Base-by-base conservation (phyloP, 1,140 invertebrate genomes). In the Aphelinus atriplicis region DNA sequence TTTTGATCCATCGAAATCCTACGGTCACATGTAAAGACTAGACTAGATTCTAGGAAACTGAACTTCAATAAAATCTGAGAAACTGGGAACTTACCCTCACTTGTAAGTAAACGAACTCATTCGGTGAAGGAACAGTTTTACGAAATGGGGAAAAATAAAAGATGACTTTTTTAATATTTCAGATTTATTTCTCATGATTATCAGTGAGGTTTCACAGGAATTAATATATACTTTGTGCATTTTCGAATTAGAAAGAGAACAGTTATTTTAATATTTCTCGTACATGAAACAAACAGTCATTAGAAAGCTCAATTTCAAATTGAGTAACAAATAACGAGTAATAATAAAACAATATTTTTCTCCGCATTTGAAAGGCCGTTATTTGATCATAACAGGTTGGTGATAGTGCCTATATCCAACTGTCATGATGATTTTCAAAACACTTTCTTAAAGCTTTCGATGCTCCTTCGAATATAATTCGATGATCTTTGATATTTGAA, bases 311-410 rank as follows among this genome's bases (percentile, higher is more conserved):
- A 75, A 75, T 70, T 43, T 56, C 5, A 51, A n/a, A 75, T 70
- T 70, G 67, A 75, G 61, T 75, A 75, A 75, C 67, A 69, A 70
- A 75, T 75, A 75, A 75, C 67, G 62, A 75, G 67, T 55, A 48
- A 57, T 65, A 73, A 75, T 69, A 7, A 48, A 70, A 3, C 53
- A 26, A 74, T 71, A n/a, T 74, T 45, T 63, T 68, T n/a, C 10
- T 66, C n/a, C 51, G 51, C 45, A 74, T 56, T 47, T 69, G 56
- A 69, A 69, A 75, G 73, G 73, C 73, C 73, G 57, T 68, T 75
- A 51, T 58, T 48, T 9, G 64, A 69, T 75, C 45, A 58, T 42
- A 43, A 74, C 50, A 7, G 10, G 47, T 55, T 60, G 7, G 55
- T 66, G 63, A 73, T 47, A 60, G 6, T 66, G 46, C 65, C 43